phyloP scores from a whole-genome alignment of 2,888 invertebrate species.

The Drosophila kanekoi region DNA sequence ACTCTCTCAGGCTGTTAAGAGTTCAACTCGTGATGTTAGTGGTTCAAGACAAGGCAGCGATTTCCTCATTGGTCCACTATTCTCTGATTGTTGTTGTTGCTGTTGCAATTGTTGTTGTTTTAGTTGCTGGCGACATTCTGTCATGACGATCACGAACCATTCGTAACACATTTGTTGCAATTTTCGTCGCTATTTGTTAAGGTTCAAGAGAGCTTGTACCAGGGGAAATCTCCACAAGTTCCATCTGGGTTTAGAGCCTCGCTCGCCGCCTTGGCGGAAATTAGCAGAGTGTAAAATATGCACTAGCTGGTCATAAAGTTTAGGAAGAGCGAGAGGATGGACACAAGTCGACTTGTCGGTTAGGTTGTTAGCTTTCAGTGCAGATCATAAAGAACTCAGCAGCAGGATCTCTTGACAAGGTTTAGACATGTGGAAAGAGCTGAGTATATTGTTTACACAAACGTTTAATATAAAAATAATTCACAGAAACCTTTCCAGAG shows the following conservation, averaged over 20 bases:
- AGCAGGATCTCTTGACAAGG: constrained; percentile 28
- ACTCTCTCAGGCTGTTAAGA: constrained; percentile 80
- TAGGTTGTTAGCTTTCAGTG: constrained; percentile 28
- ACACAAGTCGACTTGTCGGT: constrained; percentile 12
- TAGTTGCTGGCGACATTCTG: constrained; percentile 74
- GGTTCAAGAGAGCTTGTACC: constrained; percentile 70
- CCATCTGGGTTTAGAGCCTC: constrained; percentile 23
- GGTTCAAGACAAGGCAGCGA: constrained; percentile 74
- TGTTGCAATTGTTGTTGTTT: constrained; percentile 14
- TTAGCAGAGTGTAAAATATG: constrained; percentile 70
- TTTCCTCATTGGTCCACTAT: constrained; percentile 76
- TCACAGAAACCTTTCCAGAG: not conserved
- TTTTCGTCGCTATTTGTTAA: constrained; percentile 81
- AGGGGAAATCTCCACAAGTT: constrained; percentile 37
- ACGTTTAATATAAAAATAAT: not conserved
- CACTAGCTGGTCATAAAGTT: constrained; percentile 60
- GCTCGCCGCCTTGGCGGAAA: constrained; percentile 40
- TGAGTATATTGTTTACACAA: not conserved
- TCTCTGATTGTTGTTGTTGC: constrained; percentile 45
- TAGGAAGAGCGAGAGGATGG: constrained; percentile 2
- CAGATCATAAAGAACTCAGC: constrained; percentile 47
- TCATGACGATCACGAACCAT: constrained; percentile 81
- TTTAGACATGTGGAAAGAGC: constrained; percentile 14
- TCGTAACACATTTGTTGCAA: constrained; percentile 82
- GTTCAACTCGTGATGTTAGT: constrained; percentile 83